Base-by-base conservation (phyloP, 2,888 invertebrate species). In the Sicus ferrugineus region DNA sequence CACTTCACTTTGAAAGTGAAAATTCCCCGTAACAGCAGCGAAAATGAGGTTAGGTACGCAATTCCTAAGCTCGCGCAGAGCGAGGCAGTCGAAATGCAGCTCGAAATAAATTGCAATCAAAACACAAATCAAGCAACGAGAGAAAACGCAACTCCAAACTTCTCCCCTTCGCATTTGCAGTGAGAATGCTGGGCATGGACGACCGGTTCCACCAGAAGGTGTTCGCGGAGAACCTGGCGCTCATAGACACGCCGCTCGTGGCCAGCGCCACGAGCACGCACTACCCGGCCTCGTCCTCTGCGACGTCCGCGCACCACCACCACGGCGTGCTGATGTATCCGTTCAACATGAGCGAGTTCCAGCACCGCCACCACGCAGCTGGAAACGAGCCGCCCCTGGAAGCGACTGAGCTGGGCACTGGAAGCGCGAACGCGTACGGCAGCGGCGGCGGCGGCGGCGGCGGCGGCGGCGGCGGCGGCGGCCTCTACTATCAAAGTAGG, bases 111-210 rank as follows among this genome's bases (percentile, higher is more conserved):
- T 30, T 64, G 19, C 5, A 64, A n/a, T n/a, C n/a, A 50, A 48
- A 31, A 30, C 19, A 50, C 16, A 16, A 63, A 11, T 7, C n/a
- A 48, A 16, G 19, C 28, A 6, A 64, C 19, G 31, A 50, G 9
- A 34, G 5, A 65, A 52, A 38, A 52, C 16, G 14, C 46, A 30
- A 28, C 23, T 26, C 9, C n/a, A 74, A 70, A 76, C 68, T 75
- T 78, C 79, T 80, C 78, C 81, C 52, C 54, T 74, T 76, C 75
- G 77, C 67, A 80, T 79, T 84, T 84, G 75, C 86, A 85, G 85
- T 86, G 80, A 84, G 85, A 83, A 79, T 85, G 76, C 85, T 85
- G 85, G 86, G 86, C 80, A 84, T 85, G 85, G 86, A 85, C 83
- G 86, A 85, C 75, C 84, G 79, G 78, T 81, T 84, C 77, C 86